Percentiles rank a stretch among this genome's conserved stretches.
These are phyloP conservation scores for Heliothis subflexa DNA, from an alignment of 1,140 invertebrate species.

Conservation along the genomic window DNA sequence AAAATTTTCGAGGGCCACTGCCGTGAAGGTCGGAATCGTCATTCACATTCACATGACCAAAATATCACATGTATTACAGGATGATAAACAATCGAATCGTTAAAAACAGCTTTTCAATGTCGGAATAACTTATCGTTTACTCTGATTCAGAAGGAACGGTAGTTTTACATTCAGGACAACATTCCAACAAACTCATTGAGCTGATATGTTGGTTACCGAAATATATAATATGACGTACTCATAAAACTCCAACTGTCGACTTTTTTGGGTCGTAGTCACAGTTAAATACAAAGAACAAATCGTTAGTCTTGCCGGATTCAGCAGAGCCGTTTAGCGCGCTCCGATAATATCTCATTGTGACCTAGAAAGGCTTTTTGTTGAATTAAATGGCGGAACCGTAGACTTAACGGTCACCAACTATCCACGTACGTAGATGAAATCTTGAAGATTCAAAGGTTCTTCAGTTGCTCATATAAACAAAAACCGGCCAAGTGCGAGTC, in stretches of 20 bases:
- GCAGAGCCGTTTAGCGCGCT: background rate
- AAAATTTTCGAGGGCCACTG: constrained; percentile 20
- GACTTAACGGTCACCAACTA: constrained; percentile 10
- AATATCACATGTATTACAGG: constrained; percentile 18
- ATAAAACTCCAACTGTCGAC: background rate
- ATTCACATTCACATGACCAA: constrained; percentile 5
- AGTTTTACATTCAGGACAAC: too few species aligned
- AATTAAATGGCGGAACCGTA: constrained; percentile 33
- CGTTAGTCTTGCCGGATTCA: constrained; percentile 15
- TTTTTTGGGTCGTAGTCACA: too few species aligned
- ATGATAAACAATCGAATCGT: background rate
- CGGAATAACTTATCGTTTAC: background rate
- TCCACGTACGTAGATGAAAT: background rate
- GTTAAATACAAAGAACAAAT: constrained; percentile 1
- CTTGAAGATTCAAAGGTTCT: background rate
- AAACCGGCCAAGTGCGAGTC: too few species aligned
- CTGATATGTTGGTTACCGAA: background rate
- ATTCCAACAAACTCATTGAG: background rate
- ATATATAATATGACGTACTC: too few species aligned
- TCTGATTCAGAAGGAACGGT: background rate
- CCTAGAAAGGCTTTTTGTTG: constrained; percentile 22
- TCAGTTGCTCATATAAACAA: background rate
- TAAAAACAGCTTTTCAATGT: constrained; percentile 4
- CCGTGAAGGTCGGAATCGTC: background rate
- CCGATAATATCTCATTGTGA: constrained; percentile 5